Evolutionary conservation across 2,888 invertebrate genomes (phyloP), one percentile per base, ranked within the genome.

Genomic region (Thalpophila matura): DNA sequence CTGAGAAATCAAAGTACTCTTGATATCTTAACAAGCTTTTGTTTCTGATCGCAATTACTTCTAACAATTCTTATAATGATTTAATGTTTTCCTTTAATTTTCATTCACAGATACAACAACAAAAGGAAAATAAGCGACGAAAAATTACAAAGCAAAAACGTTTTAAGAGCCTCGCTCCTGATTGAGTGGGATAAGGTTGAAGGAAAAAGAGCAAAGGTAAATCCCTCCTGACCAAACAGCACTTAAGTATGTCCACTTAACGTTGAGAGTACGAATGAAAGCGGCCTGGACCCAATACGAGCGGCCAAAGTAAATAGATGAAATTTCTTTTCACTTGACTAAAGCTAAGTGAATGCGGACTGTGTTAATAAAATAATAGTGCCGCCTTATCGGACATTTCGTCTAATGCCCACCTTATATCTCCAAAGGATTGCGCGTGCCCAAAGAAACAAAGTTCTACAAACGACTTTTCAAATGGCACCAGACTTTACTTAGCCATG

Each of bases 231-330:
- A 86, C 92, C 94, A 94, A 94, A 94, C 89, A 93, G 85, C 91
- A 92, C 93, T 93, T 87, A 90, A 92, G 91, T 86, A 86, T 89
- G 94, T 91, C 92, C 93, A 93, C 94, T 94, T 93, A 91, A 82
- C 86, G 85, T 83, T 83, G 80, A 86, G 84, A 88, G 89, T 80
- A 88, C 81, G 86, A 89, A 89, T 85, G 87, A 91, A 90, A 90
- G 87, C 55, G 73, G 69, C 81, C 86, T 76, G 78, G 80, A 77
- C 77, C 81, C 83, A 79, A 82, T 81, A 81, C 61, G 79, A 83
- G 83, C 77, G 84, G 83, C 82, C 81, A 89, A 86, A 87, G 88
- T 90, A 92, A 93, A 92, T 91, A 93, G 85, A 89, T 86, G 86
- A 86, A 86, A 84, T 88, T 88, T 87, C 85, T 87, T 90, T 89